Evolutionary conservation across 92 coral and sea anemone genomes (phyloP).

Genomic region (Galaxea fascicularis): DNA sequence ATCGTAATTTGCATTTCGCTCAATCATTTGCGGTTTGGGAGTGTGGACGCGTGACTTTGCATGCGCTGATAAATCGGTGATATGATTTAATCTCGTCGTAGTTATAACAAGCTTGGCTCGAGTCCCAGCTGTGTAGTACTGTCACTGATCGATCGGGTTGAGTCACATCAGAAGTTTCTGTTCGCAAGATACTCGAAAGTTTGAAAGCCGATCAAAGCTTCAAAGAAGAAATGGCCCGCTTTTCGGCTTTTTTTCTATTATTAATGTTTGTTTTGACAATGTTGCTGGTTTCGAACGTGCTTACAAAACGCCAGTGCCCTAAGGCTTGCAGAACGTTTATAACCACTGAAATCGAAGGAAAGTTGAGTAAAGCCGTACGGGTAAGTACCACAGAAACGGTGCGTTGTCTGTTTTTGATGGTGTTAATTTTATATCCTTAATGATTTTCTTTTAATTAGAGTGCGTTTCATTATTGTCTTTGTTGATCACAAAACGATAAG

Average conservation of each 20-base stretch:
- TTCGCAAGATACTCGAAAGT: background rate
- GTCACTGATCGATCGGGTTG: slow-evolving; percentile 15
- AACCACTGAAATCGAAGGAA: slow-evolving; percentile 27
- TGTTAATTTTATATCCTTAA: slow-evolving; percentile 28
- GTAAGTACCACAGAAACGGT: slow-evolving; percentile 1
- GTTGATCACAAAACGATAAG: slow-evolving; percentile 15
- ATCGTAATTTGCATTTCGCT: slow-evolving; percentile 33
- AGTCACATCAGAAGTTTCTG: slow-evolving; percentile 20
- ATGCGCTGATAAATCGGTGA: slow-evolving; percentile 39
- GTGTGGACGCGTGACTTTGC: slow-evolving; percentile 47
- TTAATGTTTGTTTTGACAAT: slow-evolving; percentile 44
- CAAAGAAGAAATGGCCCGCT: slow-evolving; percentile 6
- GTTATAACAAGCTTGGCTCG: slow-evolving; percentile 29
- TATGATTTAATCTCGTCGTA: slow-evolving; percentile 35
- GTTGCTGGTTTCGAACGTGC: slow-evolving; percentile 24
- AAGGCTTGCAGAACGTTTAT: slow-evolving; percentile 42
- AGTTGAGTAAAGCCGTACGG: slow-evolving; percentile 16
- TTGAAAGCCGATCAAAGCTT: slow-evolving; percentile 4
- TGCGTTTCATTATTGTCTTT: slow-evolving; percentile 14
- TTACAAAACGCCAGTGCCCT: slow-evolving; percentile 19
- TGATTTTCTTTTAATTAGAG: slow-evolving; percentile 21
- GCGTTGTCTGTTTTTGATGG: background rate
- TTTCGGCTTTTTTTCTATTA: slow-evolving; percentile 11
- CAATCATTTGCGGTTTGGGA: slow-evolving; percentile 42
- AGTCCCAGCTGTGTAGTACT: slow-evolving; percentile 22